Base-by-base conservation (phyloP, 1,140 invertebrate genomes). In the Lasaia peninsularis region DNA sequence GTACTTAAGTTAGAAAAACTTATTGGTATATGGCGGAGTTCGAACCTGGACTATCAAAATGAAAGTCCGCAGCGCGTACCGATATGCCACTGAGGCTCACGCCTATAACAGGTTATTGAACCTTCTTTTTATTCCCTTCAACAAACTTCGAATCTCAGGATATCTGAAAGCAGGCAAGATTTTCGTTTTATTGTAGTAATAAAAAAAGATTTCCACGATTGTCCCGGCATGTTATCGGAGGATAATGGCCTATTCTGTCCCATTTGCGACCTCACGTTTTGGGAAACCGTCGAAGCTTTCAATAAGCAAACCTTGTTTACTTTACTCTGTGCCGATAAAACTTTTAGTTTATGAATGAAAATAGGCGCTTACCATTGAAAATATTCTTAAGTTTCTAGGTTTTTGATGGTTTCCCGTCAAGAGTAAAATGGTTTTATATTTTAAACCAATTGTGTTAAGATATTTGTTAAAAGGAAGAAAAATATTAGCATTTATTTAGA, bases 301-400 rank as follows among this genome's bases (percentile, higher is more conserved):
- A 44, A 21, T 44, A 44, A 44, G 40, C 20, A 44, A 44, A 44
- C 40, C 18, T 44, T 44, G 40, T 44, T 44, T 44, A 44, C 40
- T 44, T 44, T 16, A 8, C 9, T 9, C 11, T 5, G 3, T 7
- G 10, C 40, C 40, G 40, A 44, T 44, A 44, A 44, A 44, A 44
- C 40, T 44, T 21, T 10, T 18, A 18, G 40, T 44, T 44, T 44
- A 44, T 20, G 40, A 11, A 44, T 44, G 40, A 44, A 44, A 20
- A 11, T 21, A n/a, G 6, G 9, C 10, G 3, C 40, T 20, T 44
- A 18, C 18, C 18, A 4, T 9, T 3, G 11, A 18, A 18, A 44
- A 44, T 18, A 20, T 44, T 2, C 18, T 20, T 7, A 2, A 9
- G 16, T 18, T 18, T 44, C 11, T 44, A 5, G 14, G 18, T 10